Percentiles rank a stretch among this genome's conserved stretches.
Conservation (phyloP, 2,888 invertebrate genomes). For the Eupithecia vulgata region DNA sequence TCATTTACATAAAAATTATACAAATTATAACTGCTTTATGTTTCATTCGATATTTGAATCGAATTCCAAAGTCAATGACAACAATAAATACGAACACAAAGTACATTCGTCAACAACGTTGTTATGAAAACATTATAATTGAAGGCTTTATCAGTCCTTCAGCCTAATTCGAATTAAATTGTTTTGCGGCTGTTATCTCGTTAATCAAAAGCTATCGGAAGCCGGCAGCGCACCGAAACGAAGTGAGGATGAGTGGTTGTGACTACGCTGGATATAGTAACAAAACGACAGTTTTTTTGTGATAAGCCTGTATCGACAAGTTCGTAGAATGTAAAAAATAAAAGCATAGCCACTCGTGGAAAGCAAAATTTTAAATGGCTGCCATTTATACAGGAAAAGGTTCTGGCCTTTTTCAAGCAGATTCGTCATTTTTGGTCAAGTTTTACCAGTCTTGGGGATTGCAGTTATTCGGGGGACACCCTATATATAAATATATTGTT, state of each 20-base stretch:
- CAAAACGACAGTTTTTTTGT: background rate
- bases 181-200: slow-evolving; percentile 54
- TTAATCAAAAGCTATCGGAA: slow-evolving; percentile 53
- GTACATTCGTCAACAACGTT: slow-evolving; percentile 13
- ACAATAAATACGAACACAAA: background rate
- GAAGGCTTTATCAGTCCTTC: slow-evolving; percentile 31
- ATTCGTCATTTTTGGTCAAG: no score
- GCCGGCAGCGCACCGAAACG: slow-evolving; percentile 33
- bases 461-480: no score
- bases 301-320: background rate
- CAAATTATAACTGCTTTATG: background rate
- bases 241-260: slow-evolving; percentile 17
- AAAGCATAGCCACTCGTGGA: no score
- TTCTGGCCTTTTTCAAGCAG: no score
- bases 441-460: no score
- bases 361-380: no score
- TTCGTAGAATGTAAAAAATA: background rate
- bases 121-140: slow-evolving; percentile 29
- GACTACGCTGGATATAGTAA: slow-evolving; percentile 8
- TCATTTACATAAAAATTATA: no score
- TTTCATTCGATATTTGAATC: background rate
- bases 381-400: no score
- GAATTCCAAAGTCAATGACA: background rate
- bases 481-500: no score
- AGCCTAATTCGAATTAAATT: slow-evolving; percentile 44